Evolutionary conservation across 1,140 invertebrate species (phyloP).

Genomic region (Zaprionus nigranus): DNA sequence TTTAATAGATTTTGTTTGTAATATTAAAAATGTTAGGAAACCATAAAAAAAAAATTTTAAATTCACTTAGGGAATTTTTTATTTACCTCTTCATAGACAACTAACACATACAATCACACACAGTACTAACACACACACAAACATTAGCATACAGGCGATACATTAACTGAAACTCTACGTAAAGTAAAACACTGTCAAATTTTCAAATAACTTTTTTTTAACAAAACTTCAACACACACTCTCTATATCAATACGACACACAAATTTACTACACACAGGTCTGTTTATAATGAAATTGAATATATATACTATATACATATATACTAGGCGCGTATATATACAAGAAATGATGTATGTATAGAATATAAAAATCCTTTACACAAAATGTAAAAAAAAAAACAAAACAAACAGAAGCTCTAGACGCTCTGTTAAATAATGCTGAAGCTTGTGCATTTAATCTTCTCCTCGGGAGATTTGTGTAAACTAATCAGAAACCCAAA

Average conservation of each 20-base stretch:
- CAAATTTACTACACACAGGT: slow-evolving; percentile 25
- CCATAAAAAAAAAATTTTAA: background rate
- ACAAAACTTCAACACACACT: slow-evolving; percentile 18
- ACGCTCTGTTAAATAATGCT: slow-evolving; percentile 13
- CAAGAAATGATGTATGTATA: slow-evolving; percentile 41
- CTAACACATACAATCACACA: slow-evolving; percentile 19
- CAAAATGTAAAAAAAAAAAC: slow-evolving; percentile 28
- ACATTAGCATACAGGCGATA: slow-evolving; percentile 7
- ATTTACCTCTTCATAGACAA: slow-evolving; percentile 29
- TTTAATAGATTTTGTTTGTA: slow-evolving; percentile 22
- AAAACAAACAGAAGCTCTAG: slow-evolving; percentile 3
- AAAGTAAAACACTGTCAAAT: slow-evolving; percentile 1
- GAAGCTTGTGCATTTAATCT: slow-evolving; percentile 33
- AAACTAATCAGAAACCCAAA: slow-evolving; percentile 42
- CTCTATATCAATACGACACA: slow-evolving; percentile 21
- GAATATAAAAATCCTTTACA: slow-evolving; percentile 32
- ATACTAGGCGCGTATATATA: slow-evolving; percentile 30
- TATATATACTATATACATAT: slow-evolving; percentile 27
- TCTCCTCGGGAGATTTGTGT: slow-evolving; percentile 33
- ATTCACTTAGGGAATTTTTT: slow-evolving; percentile 16
- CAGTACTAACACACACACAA: background rate
- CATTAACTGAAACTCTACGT: slow-evolving; percentile 1
- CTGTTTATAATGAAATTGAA: slow-evolving; percentile 18
- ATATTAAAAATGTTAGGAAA: slow-evolving; percentile 8
- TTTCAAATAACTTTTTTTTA: slow-evolving; percentile 15